These are phyloP conservation scores for Pseudobourletiella spinata DNA, from an alignment of 1,140 invertebrate species.

Conservation along the genomic window DNA sequence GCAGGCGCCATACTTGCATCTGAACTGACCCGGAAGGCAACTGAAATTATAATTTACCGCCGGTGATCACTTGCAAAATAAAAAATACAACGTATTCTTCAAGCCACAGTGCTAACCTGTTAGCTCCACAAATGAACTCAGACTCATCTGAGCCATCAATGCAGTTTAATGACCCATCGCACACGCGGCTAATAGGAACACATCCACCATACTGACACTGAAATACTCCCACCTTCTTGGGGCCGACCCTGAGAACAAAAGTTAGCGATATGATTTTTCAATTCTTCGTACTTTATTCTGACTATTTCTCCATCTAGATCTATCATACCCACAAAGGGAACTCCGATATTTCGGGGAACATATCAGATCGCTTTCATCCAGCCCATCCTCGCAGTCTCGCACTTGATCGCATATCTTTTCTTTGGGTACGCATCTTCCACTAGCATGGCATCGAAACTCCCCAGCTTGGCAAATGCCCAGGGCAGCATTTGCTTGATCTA, in stretches of 20 bases:
- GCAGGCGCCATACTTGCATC: slow-evolving; percentile 30
- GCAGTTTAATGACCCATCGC: slow-evolving; percentile 29
- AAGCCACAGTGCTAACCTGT: too few species aligned
- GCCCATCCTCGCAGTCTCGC: slow-evolving; percentile 24
- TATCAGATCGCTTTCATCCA: slow-evolving; percentile 30
- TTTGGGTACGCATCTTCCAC: slow-evolving; percentile 23
- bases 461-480: slow-evolving; percentile 28
- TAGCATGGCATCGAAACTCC: slow-evolving; percentile 28
- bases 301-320: too few species aligned
- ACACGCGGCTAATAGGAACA: slow-evolving; percentile 29
- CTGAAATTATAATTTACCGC: too few species aligned
- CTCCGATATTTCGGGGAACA: slow-evolving; percentile 22
- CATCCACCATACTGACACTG: slow-evolving; percentile 31
- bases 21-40: slow-evolving; percentile 28
- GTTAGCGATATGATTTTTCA: too few species aligned
- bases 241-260: slow-evolving; percentile 7
- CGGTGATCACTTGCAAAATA: too few species aligned
- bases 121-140: slow-evolving; percentile 24
- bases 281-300: too few species aligned
- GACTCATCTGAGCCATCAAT: slow-evolving; percentile 25
- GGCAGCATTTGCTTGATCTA: not conserved
- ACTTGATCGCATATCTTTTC: slow-evolving; percentile 27
- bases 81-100: too few species aligned
- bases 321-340: slow-evolving; percentile 16
- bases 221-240: slow-evolving; percentile 26